Evolutionary conservation across 1,140 invertebrate species (phyloP).

Genomic region (Platyscapa corneri): DNA sequence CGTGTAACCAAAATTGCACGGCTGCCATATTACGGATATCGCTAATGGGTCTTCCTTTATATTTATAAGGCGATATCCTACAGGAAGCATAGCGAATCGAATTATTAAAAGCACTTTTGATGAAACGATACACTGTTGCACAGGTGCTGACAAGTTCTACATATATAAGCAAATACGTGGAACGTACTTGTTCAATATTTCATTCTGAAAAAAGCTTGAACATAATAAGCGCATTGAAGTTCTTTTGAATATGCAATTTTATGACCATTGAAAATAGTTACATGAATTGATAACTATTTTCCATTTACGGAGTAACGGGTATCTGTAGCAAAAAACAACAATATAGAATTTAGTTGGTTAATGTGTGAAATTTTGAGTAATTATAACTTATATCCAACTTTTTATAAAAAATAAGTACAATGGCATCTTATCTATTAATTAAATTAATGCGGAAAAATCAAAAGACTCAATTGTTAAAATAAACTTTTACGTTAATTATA

Average conservation of each 20-base stretch:
- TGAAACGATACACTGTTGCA: background rate
- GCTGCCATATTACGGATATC: background rate
- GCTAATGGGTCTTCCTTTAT: constrained; percentile 40
- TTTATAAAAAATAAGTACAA: background rate
- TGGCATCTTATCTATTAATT: background rate
- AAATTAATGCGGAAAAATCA: background rate
- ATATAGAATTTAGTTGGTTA: background rate
- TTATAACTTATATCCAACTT: background rate
- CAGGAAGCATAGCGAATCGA: background rate
- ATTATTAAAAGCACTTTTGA: constrained; percentile 1
- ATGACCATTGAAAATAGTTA: background rate
- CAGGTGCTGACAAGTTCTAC: background rate
- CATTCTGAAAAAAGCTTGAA: background rate
- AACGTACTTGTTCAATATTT: background rate
- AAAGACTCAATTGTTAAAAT: background rate
- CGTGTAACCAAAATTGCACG: background rate
- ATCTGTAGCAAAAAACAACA: background rate
- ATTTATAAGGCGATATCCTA: background rate
- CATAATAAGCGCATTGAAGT: background rate
- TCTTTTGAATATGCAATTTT: background rate
- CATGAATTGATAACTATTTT: background rate
- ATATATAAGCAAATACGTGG: background rate
- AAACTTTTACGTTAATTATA: background rate
- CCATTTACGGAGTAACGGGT: background rate
- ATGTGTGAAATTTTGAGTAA: background rate